Evolutionary conservation across 2,797 vertebrate genomes (phyloP), one percentile per base, ranked within the genome.

Genomic region (Enteromius trimaculatus): DNA sequence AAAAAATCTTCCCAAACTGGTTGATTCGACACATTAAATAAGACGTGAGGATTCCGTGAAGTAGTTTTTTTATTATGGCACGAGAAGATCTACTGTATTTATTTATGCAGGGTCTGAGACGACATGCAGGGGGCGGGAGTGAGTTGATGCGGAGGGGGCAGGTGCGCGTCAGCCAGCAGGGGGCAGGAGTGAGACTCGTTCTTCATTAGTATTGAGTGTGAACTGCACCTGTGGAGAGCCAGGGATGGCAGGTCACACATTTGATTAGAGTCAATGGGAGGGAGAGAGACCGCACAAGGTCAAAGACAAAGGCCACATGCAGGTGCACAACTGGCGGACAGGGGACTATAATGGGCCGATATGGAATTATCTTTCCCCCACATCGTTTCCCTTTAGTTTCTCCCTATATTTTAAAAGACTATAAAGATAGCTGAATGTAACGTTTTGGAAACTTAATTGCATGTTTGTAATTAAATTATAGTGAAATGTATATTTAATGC

Each of bases 191-290:
- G 69, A 75, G 39, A 65, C 74, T 64, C 68, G 31, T 71, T 64
- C 79, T 47, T 80, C 60, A 62, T 49, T n/a, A 62, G 75, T 69
- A 34, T 77, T 39, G 85, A 69, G 77, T 84, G 87, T 83, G 17
- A 69, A 81, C 82, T 87, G 76, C 34, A 16, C n/a, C 84, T 75
- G 84, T 44, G 84, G 60, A 65, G 82, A 55, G 34, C 9, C 77
- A 76, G 84, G 85, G 79, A 76, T 84, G 44, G 77, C 42, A 81
- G 77, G 84, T 86, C 81, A 82, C 84, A 84, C 75, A 29, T 86
- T 60, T 85, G 79, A 88, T 85, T 84, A 85, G 47, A 82, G 76
- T 85, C 87, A 81, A 58, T 80, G 75, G 83, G 84, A 44, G 68
- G 84, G 81, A 78, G 29, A 69, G 77, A 72, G 78, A 72, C 84